Evolutionary conservation across 2,113 vertebrate species (phyloP).

Genomic region (Piprites chloris): DNA sequence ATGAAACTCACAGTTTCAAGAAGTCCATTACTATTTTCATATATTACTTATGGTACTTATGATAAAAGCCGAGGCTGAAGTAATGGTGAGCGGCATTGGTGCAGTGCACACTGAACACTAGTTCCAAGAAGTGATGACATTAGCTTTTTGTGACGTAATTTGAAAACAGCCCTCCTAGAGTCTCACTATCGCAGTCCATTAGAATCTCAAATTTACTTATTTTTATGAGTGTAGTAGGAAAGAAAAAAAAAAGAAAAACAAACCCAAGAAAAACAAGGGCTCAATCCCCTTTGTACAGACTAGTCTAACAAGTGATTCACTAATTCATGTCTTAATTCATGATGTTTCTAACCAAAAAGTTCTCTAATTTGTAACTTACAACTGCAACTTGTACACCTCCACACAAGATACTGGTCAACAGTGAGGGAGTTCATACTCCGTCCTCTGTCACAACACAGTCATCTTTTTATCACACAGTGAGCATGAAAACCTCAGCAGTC

Average conservation of each 20-base stretch:
- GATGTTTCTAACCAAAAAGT: not conserved
- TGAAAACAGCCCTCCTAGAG: not conserved
- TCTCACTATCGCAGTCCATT: not conserved
- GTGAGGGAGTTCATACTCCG: not conserved
- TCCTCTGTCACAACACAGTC: not conserved
- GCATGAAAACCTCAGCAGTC: not conserved
- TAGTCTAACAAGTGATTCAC: not conserved
- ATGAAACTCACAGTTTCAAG: not conserved
- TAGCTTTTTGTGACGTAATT: not conserved
- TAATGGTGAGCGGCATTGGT: not conserved
- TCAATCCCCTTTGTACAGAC: not conserved
- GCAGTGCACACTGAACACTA: not conserved
- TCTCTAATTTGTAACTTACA: not conserved
- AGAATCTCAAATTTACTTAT: not conserved
- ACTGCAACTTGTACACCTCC: not conserved
- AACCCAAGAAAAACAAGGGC: not conserved
- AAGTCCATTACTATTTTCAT: not conserved
- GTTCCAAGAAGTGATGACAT: not conserved
- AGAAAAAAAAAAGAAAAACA: not conserved
- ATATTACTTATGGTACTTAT: not conserved
- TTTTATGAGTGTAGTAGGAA: not conserved
- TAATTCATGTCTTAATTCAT: not conserved
- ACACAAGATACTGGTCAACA: rapidly evolving
- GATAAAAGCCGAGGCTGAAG: not conserved
- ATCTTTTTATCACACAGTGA: not conserved